Evolutionary conservation across 2,888 invertebrate species (phyloP).

Genomic region (Lottia gigantea): DNA sequence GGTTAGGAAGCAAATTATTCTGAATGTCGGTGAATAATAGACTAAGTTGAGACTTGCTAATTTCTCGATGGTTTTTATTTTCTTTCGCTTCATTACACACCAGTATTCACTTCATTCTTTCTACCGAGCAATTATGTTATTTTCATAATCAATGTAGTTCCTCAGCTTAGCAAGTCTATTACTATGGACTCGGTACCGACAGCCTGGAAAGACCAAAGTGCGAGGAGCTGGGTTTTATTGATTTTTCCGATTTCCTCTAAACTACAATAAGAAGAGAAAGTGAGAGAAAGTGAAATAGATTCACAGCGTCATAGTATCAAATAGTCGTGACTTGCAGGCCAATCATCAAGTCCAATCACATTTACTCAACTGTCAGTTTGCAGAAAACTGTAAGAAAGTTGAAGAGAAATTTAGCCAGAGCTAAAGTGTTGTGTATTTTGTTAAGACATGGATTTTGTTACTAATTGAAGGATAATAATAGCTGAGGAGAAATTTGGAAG

Average conservation of each 20-base stretch:
- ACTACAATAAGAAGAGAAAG: slow-evolving; percentile 9
- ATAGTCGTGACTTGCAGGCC: slow-evolving; percentile 6
- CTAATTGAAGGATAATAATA: slow-evolving; percentile 1
- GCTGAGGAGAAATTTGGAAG: background rate
- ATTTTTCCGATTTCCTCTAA: background rate
- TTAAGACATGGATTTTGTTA: background rate
- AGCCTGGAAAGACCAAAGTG: slow-evolving; percentile 4
- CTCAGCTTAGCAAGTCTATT: slow-evolving; percentile 10
- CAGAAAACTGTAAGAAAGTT: background rate
- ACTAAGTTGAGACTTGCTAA: background rate
- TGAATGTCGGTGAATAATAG: background rate
- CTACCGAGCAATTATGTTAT: slow-evolving; percentile 10
- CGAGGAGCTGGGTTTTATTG: slow-evolving; percentile 6
- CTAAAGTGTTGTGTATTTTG: slow-evolving; percentile 4
- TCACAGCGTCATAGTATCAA: slow-evolving; percentile 4
- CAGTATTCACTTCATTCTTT: slow-evolving; percentile 4
- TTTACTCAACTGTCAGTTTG: slow-evolving; percentile 9
- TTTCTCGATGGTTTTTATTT: slow-evolving; percentile 5
- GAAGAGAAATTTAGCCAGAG: background rate
- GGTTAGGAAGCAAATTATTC: too few relatives aligned
- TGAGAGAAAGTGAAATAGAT: slow-evolving; percentile 9
- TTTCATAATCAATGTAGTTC: slow-evolving; percentile 9
- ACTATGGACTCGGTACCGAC: background rate
- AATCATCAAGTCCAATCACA: slow-evolving; percentile 8
- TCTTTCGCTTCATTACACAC: background rate